phyloP scores from a whole-genome alignment of 1,140 invertebrate genomes.

The Zaprionus tsacasi region DNA sequence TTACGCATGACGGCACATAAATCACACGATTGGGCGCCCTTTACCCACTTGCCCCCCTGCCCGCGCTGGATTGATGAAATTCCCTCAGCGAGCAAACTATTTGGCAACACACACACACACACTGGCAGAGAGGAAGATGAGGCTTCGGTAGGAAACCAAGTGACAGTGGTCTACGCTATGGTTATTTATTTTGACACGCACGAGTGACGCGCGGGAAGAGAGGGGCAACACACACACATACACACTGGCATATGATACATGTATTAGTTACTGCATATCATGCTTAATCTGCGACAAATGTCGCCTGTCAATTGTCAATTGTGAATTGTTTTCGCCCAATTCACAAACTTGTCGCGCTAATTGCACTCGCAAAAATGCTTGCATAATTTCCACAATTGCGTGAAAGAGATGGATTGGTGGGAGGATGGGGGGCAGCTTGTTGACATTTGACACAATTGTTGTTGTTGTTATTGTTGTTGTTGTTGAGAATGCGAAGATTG shows the following conservation, averaged over 20 bases:
- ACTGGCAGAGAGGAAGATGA: neutral
- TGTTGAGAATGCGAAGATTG: constrained; percentile 34
- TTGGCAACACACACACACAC: neutral
- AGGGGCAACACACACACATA: neutral
- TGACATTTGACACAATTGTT: constrained; percentile 65
- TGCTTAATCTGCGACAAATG: constrained; percentile 73
- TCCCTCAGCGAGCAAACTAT: constrained; percentile 22
- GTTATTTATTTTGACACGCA: constrained; percentile 68
- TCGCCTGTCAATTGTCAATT: constrained; percentile 61
- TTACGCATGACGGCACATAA: constrained; percentile 51
- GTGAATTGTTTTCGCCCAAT: constrained; percentile 13
- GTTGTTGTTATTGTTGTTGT: constrained; percentile 20
- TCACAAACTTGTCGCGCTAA: constrained; percentile 43
- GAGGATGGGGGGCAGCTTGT: constrained; percentile 18
- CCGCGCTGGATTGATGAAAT: neutral
- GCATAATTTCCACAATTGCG: constrained; percentile 53
- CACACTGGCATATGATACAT: neutral
- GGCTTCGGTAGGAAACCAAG: constrained; percentile 1
- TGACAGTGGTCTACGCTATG: neutral
- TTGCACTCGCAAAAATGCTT: constrained; percentile 64
- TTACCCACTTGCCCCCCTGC: neutral
- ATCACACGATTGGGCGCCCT: constrained; percentile 50
- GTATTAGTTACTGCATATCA: constrained; percentile 58
- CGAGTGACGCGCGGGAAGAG: constrained; percentile 37
- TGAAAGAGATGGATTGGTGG: neutral